Percentiles rank a stretch among this genome's conserved stretches.
These are phyloP conservation scores for Dromas ardeola DNA, from an alignment of 2,113 vertebrate species.

Conservation along the genomic window DNA sequence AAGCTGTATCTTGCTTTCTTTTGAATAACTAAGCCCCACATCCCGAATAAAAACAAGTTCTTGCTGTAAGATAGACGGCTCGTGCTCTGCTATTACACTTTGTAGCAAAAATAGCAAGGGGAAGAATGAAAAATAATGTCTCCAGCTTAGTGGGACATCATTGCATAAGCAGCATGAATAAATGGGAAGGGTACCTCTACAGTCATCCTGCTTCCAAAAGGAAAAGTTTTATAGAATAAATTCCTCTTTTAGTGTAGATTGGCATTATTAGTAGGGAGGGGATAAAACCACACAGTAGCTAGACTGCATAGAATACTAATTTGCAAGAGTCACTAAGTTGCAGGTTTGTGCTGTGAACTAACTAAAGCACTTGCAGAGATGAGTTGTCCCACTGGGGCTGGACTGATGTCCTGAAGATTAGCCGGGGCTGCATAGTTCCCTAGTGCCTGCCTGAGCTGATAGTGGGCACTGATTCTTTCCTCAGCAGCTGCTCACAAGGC, in stretches of 20 bases:
- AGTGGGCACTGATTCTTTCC: background rate
- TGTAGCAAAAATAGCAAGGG: background rate
- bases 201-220: background rate
- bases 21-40: slow-evolving; percentile 16
- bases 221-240: background rate
- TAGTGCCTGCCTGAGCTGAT: background rate
- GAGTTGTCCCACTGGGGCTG: background rate
- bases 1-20: slow-evolving; percentile 38
- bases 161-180: background rate
- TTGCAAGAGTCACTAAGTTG: background rate
- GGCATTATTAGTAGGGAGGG: background rate
- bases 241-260: background rate
- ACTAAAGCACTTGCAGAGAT: background rate
- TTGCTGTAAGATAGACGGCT: slow-evolving; percentile 1
- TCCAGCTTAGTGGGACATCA: background rate
- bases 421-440: background rate
- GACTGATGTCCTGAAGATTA: background rate
- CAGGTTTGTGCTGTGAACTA: background rate
- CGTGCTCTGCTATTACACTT: background rate
- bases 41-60: background rate
- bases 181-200: background rate
- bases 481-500: background rate
- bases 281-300: background rate
- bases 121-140: slow-evolving; percentile 11
- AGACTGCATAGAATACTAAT: background rate